Conservation (phyloP, 2,113 vertebrate species). For the Semnornis frantzii region DNA sequence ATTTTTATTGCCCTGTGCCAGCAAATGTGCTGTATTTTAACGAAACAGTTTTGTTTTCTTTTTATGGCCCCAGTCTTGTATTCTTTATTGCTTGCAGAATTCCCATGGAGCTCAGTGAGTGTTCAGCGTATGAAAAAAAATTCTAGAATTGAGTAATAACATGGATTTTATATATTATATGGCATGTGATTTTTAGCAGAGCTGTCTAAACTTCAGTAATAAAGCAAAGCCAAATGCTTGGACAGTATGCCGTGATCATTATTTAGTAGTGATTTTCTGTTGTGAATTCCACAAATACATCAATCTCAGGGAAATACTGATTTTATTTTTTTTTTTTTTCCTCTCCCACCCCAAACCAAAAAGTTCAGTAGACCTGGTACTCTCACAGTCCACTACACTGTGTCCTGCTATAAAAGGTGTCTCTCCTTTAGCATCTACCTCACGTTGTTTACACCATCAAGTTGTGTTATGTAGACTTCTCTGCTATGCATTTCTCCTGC, state of each 20-base stretch:
- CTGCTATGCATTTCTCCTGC: background rate
- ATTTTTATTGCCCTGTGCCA: background rate
- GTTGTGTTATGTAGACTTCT: background rate
- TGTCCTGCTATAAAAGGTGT: background rate
- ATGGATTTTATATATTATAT: accelerated
- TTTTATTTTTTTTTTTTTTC: background rate
- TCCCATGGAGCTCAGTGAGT: background rate
- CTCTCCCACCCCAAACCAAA: background rate
- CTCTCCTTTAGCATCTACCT: background rate
- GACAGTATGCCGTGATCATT: background rate
- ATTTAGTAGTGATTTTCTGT: background rate
- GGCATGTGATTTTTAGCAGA: background rate
- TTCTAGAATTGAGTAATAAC: background rate
- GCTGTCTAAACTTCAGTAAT: background rate
- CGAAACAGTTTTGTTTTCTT: background rate
- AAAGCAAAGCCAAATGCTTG: background rate
- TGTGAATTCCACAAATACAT: background rate
- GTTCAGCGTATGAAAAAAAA: background rate
- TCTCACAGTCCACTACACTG: accelerated
- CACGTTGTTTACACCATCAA: accelerated
- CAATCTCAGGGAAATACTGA: background rate
- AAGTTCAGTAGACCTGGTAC: background rate
- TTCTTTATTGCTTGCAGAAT: background rate
- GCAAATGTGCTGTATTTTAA: background rate
- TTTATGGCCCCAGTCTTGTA: background rate